Conservation (phyloP, 2,113 vertebrate genomes). For the Bujurquina vittata region DNA sequence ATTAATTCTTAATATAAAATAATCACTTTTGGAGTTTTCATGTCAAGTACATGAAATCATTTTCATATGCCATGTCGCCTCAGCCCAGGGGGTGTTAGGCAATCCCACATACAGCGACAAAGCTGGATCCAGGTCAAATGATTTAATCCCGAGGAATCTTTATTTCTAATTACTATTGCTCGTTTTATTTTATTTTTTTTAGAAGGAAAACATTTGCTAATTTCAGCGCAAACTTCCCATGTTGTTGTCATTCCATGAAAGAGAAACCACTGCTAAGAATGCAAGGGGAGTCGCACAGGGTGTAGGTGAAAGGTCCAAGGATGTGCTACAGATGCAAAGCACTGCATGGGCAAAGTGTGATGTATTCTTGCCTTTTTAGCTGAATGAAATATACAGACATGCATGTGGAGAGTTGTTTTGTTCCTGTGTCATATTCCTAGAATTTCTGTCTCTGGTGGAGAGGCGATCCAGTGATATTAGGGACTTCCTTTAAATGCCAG, state of each 20-base stretch:
- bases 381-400: slow-evolving; percentile 56
- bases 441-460: slow-evolving; percentile 60
- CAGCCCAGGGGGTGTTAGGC: slow-evolving; percentile 27
- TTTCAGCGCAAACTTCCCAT: not conserved
- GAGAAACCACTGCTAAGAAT: slow-evolving; percentile 19
- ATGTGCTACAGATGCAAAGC: slow-evolving; percentile 27
- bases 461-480: slow-evolving; percentile 70
- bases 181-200: slow-evolving; percentile 15
- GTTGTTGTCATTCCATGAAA: slow-evolving; percentile 28
- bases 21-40: not conserved
- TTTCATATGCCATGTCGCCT: not conserved
- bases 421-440: slow-evolving; percentile 62
- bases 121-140: slow-evolving; percentile 25
- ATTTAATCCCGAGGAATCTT: slow-evolving; percentile 34
- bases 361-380: slow-evolving; percentile 32
- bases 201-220: slow-evolving; percentile 33
- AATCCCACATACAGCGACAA: slow-evolving; percentile 40
- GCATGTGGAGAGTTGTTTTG: slow-evolving; percentile 44
- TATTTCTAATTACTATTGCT: slow-evolving; percentile 23
- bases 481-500: slow-evolving; percentile 70
- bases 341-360: slow-evolving; percentile 16
- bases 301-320: slow-evolving; percentile 18
- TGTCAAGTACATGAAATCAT: slow-evolving; percentile 16
- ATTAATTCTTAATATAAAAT: not conserved
- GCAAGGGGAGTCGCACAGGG: slow-evolving; percentile 6